A percentile compares a stretch with the other conserved stretches of the same genome.
These are phyloP conservation scores for Apamea monoglypha DNA, from an alignment of 2,888 invertebrate genomes.

Conservation along the genomic window DNA sequence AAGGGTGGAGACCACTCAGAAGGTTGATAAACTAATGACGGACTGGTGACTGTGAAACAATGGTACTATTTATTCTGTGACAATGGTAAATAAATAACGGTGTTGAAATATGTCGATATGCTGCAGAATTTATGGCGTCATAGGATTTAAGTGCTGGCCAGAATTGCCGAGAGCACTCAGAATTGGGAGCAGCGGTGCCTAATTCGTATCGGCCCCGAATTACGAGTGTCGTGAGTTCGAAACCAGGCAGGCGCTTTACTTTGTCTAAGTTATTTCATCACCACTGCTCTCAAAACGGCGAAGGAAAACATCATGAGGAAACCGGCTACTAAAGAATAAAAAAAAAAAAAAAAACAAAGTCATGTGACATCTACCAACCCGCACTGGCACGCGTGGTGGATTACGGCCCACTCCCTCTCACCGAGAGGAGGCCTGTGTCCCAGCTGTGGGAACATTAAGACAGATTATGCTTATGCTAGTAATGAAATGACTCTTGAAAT, in stretches of 20 bases:
- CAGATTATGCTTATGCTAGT: too few relatives aligned
- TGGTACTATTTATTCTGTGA: too few relatives aligned
- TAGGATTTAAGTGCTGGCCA: neutral
- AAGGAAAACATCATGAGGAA: neutral
- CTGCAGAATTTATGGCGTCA: neutral
- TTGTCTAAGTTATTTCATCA: neutral
- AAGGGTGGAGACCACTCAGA: constrained; percentile 15
- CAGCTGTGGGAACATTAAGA: too few relatives aligned
- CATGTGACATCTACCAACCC: neutral
- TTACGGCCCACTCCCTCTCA: too few relatives aligned
- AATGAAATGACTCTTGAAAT: too few relatives aligned
- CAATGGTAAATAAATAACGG: constrained; percentile 5
- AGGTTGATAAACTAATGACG: constrained; percentile 30
- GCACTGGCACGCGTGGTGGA: too few relatives aligned
- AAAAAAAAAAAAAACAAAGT: too few relatives aligned
- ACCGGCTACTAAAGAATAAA: too few relatives aligned
- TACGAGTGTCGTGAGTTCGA: neutral
- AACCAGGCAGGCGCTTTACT: neutral
- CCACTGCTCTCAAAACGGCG: neutral
- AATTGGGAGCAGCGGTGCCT: neutral
- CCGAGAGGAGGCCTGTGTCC: too few relatives aligned
- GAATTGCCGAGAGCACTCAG: neutral
- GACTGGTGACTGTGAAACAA: constrained; percentile 34
- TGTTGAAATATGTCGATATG: neutral
- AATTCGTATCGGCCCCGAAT: too few relatives aligned